Conservation (phyloP, 2,888 invertebrate genomes). For the Eurois occulta region DNA sequence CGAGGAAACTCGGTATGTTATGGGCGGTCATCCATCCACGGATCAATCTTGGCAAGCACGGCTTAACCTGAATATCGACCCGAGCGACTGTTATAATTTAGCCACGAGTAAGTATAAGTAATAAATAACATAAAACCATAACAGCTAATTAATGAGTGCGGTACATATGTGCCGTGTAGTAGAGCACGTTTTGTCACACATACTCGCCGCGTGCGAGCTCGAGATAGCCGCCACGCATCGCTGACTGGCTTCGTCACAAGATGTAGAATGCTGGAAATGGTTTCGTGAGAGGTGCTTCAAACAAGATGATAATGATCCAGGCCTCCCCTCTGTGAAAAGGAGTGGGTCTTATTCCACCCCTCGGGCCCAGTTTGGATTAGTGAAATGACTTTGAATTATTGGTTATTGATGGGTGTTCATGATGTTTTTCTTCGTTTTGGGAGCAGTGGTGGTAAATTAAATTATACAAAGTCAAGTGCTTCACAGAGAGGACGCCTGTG, state of each 20-base stretch:
- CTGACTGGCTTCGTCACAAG: conserved; percentile 12
- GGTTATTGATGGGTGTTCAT: too few relatives aligned
- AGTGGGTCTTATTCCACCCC: not conserved
- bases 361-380: not conserved
- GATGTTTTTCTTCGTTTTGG: too few relatives aligned
- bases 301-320: not conserved
- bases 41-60: too few relatives aligned
- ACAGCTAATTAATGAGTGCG: conserved; percentile 53
- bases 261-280: conserved; percentile 41
- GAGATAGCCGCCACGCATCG: conserved; percentile 76
- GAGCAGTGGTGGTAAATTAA: too few relatives aligned
- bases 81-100: not conserved
- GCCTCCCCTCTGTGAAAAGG: not conserved
- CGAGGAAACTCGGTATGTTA: too few relatives aligned
- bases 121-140: conserved; percentile 31
- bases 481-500: too few relatives aligned
- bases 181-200: conserved; percentile 65
- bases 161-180: conserved; percentile 42
- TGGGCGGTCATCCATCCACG: too few relatives aligned
- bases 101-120: not conserved
- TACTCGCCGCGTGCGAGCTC: conserved; percentile 68
- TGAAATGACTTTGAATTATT: too few relatives aligned
- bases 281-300: not conserved
- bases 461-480: too few relatives aligned
- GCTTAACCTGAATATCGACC: too few relatives aligned